phyloP scores from a whole-genome alignment of 92 coral and sea anemone genomes.

The Siderastrea siderea region DNA sequence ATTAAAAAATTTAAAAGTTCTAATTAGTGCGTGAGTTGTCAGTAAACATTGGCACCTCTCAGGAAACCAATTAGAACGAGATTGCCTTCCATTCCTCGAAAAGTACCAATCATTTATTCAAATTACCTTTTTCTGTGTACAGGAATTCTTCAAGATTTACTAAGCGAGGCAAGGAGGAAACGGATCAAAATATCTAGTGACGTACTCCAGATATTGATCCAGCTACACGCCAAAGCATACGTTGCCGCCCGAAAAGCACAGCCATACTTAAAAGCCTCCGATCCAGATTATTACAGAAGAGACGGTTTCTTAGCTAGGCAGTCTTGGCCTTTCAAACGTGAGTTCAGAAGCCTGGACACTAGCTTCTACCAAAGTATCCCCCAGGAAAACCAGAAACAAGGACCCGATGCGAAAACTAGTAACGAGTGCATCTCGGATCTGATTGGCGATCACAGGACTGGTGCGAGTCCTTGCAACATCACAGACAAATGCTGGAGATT shows the following conservation, averaged over 20 bases:
- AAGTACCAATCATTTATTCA: too few species aligned
- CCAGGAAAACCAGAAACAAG: not conserved
- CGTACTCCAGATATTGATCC: not conserved
- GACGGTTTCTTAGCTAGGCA: slow-evolving; percentile 22
- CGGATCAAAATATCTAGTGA: not conserved
- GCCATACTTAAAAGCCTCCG: slow-evolving; percentile 21
- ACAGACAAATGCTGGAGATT: slow-evolving; percentile 25
- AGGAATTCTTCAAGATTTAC: slow-evolving; percentile 34
- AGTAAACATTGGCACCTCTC: too few species aligned
- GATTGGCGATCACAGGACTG: slow-evolving; percentile 9
- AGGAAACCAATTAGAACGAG: too few species aligned
- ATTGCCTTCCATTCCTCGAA: too few species aligned
- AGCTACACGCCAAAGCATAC: not conserved
- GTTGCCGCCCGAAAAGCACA: slow-evolving; percentile 1
- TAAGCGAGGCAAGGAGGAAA: not conserved
- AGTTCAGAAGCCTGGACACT: slow-evolving; percentile 18
- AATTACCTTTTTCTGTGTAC: not conserved
- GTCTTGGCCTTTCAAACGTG: slow-evolving; percentile 14
- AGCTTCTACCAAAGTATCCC: not conserved
- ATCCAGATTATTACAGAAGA: slow-evolving; percentile 22
- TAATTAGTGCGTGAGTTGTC: too few species aligned
- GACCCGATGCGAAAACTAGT: not conserved
- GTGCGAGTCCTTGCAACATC: slow-evolving; percentile 13
- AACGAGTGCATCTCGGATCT: slow-evolving; percentile 30
- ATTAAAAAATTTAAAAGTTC: too few species aligned